These are phyloP conservation scores for Zaprionus capensis DNA, from an alignment of 1,140 invertebrate genomes.

Conservation along the genomic window DNA sequence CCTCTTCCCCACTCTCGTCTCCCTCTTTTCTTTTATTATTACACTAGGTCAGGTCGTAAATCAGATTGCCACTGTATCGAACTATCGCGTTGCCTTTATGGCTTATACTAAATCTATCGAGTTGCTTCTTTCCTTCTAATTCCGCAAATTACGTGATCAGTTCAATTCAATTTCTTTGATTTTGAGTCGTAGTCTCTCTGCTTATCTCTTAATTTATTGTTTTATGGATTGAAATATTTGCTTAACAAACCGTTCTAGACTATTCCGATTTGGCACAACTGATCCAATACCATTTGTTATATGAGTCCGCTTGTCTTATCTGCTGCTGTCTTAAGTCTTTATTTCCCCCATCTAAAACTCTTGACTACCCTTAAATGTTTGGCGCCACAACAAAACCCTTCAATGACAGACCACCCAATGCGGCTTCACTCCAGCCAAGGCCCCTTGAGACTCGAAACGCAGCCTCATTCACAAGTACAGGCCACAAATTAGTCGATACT, in stretches of 20 bases:
- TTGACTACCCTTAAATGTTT: slow-evolving; percentile 21
- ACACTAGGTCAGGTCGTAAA: slow-evolving; percentile 76
- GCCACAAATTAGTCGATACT: slow-evolving; percentile 62
- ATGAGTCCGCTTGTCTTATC: neutral
- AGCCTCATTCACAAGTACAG: slow-evolving; percentile 57
- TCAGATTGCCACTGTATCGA: slow-evolving; percentile 44
- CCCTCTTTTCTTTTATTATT: slow-evolving; percentile 48
- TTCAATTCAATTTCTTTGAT: neutral
- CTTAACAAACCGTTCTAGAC: neutral
- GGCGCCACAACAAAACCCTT: slow-evolving; percentile 42
- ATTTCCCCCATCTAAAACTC: neutral
- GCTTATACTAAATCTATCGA: neutral
- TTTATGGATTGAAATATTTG: neutral
- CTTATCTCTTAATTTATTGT: neutral
- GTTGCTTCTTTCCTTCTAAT: neutral
- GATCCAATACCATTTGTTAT: neutral
- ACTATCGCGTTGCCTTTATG: neutral
- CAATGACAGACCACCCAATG: slow-evolving; percentile 31
- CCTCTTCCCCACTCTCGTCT: neutral
- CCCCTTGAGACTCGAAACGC: slow-evolving; percentile 50
- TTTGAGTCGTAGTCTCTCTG: neutral
- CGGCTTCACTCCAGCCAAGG: slow-evolving; percentile 39
- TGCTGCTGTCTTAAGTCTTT: neutral
- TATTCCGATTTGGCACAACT: neutral
- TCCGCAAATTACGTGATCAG: neutral